phyloP scores from a whole-genome alignment of 1,140 invertebrate species.

The Stegodyphus mimosarum region DNA sequence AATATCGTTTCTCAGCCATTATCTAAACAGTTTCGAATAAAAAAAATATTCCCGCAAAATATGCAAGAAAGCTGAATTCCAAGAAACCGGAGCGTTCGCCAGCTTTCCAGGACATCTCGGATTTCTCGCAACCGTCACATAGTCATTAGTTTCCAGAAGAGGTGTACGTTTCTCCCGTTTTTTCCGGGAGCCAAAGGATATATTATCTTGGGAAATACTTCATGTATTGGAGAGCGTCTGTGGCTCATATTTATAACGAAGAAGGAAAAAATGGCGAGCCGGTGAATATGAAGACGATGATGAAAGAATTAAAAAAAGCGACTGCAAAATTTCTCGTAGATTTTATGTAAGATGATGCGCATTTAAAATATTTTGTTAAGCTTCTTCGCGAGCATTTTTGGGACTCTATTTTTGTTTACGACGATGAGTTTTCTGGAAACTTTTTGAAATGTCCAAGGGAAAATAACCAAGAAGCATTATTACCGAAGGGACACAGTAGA shows the following conservation, averaged over 20 bases:
- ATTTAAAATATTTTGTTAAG: conserved; percentile 58
- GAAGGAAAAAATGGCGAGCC: conserved; percentile 21
- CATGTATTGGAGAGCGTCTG: conserved; percentile 50
- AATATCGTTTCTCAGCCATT: conserved; percentile 39
- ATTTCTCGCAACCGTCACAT: conserved; percentile 56
- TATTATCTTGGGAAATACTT: conserved; percentile 54
- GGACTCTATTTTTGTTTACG: not conserved
- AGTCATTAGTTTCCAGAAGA: conserved; percentile 54
- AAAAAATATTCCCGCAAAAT: conserved; percentile 23
- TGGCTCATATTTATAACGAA: conserved; percentile 41
- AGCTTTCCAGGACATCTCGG: conserved; percentile 30
- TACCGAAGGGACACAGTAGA: conserved; percentile 29
- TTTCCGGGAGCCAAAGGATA: conserved; percentile 44
- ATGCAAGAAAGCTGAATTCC: conserved; percentile 52
- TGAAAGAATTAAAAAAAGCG: conserved; percentile 35
- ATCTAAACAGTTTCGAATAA: conserved; percentile 49
- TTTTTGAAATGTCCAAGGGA: not conserved
- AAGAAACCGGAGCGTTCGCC: conserved; percentile 41
- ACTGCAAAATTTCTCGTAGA: conserved; percentile 20
- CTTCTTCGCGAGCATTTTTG: conserved; percentile 3
- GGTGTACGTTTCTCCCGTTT: conserved; percentile 56
- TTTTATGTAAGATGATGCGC: conserved; percentile 50
- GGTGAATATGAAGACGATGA: conserved; percentile 22
- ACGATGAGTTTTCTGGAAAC: conserved; percentile 20
- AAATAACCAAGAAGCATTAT: conserved; percentile 22